Conservation (phyloP, 1,140 invertebrate species). For the Daktulosphaira vitifoliae region DNA sequence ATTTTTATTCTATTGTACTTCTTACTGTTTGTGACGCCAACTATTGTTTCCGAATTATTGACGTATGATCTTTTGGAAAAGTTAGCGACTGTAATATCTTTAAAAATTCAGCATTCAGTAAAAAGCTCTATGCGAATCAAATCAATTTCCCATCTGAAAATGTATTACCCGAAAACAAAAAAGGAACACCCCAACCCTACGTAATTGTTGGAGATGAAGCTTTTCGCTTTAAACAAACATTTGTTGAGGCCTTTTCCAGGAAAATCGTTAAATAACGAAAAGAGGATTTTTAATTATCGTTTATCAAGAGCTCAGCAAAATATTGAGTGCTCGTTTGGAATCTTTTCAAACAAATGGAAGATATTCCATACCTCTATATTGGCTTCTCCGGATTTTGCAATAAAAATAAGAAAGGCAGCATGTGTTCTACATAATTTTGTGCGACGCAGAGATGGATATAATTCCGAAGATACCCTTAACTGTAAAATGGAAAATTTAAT, state of each 20-base stretch:
- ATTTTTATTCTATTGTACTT: background rate
- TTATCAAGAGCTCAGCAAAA: constrained; percentile 38
- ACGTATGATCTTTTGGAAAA: constrained; percentile 30
- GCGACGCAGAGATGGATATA: constrained; percentile 35
- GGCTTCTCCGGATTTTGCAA: constrained; percentile 35
- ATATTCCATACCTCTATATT: constrained; percentile 36
- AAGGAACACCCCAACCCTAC: constrained; percentile 26
- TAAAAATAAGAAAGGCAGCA: constrained; percentile 38
- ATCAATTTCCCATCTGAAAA: background rate
- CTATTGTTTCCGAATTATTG: constrained; percentile 5
- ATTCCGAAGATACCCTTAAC: constrained; percentile 36
- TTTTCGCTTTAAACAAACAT: constrained; percentile 42
- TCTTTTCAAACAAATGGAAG: constrained; percentile 38
- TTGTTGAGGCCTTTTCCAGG: constrained; percentile 40
- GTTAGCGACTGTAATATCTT: constrained; percentile 18
- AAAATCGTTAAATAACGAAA: constrained; percentile 8
- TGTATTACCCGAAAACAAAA: background rate
- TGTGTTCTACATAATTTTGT: constrained; percentile 40
- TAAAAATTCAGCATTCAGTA: constrained; percentile 1
- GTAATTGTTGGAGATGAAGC: constrained; percentile 43
- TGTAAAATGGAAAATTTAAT: constrained; percentile 4
- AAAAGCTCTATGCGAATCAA: background rate
- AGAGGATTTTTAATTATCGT: constrained; percentile 44
- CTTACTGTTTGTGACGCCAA: constrained; percentile 1
- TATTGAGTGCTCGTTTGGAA: constrained; percentile 46